These are phyloP conservation scores for Mirounga angustirostris DNA, from an alignment of 2,113 vertebrate species.

Conservation along the genomic window DNA sequence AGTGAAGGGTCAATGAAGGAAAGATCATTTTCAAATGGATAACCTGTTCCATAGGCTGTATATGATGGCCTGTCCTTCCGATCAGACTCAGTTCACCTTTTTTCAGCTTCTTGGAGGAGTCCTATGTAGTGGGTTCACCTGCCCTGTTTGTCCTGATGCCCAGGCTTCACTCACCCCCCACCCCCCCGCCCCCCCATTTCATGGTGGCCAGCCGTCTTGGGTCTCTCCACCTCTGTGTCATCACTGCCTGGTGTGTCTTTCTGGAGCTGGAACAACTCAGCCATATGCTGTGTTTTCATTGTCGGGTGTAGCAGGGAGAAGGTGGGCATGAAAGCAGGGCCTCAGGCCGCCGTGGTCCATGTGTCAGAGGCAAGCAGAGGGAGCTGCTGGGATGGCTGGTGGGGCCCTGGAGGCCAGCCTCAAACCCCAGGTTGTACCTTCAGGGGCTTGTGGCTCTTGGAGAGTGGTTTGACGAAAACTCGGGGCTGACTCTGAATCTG, in stretches of 20 bases:
- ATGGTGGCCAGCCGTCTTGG: too few species aligned
- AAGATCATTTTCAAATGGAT: not conserved
- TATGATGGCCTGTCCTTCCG: not conserved
- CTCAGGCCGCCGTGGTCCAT: not conserved
- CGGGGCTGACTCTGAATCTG: not conserved
- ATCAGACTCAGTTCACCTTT: not conserved
- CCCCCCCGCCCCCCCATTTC: not conserved
- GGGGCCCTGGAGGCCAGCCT: not conserved
- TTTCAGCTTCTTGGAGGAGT: not conserved
- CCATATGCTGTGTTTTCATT: not conserved
- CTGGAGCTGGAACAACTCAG: not conserved
- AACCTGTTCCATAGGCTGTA: not conserved
- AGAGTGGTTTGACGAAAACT: not conserved
- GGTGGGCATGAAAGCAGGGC: not conserved
- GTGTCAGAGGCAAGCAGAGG: not conserved
- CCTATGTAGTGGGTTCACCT: not conserved
- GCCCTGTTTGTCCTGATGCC: not conserved
- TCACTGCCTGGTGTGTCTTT: not conserved
- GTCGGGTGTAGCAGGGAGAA: fast-evolving
- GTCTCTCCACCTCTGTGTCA: not conserved
- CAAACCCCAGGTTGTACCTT: too few species aligned
- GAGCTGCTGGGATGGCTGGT: not conserved
- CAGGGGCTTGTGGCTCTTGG: not conserved
- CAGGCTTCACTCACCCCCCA: not conserved
- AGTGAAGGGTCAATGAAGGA: not conserved